Conservation (phyloP, 2,113 vertebrate species). For the Cyanoderma ruficeps region DNA sequence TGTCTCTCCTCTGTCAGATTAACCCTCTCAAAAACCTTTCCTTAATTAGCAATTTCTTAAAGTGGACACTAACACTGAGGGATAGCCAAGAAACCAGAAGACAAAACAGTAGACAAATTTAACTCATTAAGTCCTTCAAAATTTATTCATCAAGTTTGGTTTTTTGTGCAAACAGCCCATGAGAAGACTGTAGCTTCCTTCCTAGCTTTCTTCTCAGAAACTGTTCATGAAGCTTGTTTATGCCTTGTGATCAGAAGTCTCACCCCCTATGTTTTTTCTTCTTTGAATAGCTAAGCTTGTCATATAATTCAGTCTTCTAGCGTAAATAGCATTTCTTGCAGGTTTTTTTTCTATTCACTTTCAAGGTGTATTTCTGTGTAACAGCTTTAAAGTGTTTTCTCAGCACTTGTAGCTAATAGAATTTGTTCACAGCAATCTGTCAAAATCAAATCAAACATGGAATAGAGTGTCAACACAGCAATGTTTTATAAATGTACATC, state of each 20-base stretch:
- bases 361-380: slow-evolving; percentile 18
- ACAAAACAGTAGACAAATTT: background rate
- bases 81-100: background rate
- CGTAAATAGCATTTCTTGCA: slow-evolving; percentile 1
- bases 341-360: slow-evolving; percentile 15
- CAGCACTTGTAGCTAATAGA: slow-evolving; percentile 36
- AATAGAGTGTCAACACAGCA: slow-evolving; percentile 21
- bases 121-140: background rate
- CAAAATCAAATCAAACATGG: slow-evolving; percentile 48
- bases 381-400: slow-evolving; percentile 49
- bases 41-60: background rate
- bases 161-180: background rate
- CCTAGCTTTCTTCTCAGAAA: background rate
- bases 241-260: background rate
- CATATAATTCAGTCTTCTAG: background rate
- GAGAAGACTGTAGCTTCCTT: background rate
- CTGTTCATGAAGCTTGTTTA: background rate
- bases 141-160: background rate
- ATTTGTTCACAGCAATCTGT: slow-evolving; percentile 55
- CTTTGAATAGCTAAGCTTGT: background rate
- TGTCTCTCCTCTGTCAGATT: background rate
- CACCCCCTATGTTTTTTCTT: background rate
- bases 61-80: background rate
- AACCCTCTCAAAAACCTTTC: background rate
- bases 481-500: background rate